A percentile compares a stretch with the other conserved stretches of the same genome.
Evolutionary conservation across 2,888 invertebrate genomes (phyloP).

Genomic region (Tridacna crocea): DNA sequence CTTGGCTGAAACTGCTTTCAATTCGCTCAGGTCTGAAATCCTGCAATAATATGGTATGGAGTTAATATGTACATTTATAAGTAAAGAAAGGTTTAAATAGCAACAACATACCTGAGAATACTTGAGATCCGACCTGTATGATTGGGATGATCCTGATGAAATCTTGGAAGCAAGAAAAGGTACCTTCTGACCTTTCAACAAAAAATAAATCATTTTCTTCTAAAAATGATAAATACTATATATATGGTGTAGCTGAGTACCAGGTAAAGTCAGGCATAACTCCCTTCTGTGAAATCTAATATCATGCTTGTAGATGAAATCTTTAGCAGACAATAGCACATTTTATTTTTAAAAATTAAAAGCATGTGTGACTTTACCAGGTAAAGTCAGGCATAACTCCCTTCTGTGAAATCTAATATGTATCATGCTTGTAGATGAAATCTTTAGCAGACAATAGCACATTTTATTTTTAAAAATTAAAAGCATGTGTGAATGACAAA

Average conservation of each 20-base stretch:
- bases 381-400: not conserved
- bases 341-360: too few species aligned
- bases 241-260: not conserved
- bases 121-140: not conserved
- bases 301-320: too few species aligned
- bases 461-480: too few species aligned
- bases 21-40: not conserved
- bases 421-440: too few species aligned
- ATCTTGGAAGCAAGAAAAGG: conserved; percentile 70
- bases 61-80: too few species aligned
- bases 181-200: conserved; percentile 48
- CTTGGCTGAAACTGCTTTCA: not conserved
- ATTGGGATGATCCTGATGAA: conserved; percentile 25
- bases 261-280: not conserved
- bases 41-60: not conserved
- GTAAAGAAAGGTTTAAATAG: not conserved
- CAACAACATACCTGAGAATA: not conserved
- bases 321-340: too few species aligned
- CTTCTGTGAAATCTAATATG: too few species aligned
- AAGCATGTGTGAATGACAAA: too few species aligned
- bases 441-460: too few species aligned
- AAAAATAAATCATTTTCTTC: not conserved
- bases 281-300: too few species aligned
- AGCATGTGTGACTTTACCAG: too few species aligned
- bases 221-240: not conserved